Evolutionary conservation across 2,113 vertebrate genomes (phyloP), one percentile per base, ranked within the genome.

Genomic region (Passer domesticus): DNA sequence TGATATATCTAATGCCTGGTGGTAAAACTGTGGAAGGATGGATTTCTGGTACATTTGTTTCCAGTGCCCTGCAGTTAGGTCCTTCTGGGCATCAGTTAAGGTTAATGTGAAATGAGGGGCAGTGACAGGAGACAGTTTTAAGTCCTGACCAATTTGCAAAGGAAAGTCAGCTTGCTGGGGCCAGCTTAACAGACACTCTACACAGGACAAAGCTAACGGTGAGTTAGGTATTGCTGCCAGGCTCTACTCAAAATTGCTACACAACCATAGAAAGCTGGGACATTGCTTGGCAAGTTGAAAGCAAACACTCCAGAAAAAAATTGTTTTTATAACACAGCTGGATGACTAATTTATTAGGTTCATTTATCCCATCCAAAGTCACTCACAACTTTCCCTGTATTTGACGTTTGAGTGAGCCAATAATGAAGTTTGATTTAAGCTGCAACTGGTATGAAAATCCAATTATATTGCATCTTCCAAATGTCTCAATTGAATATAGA

Each of bases 1-100:
- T 94, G 87, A 96, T 96, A 94, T 96, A 92, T 95, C 90, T 94
- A 93, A 85, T 90, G 96, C 59, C 93, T 95, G 50, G 67, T 94
- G 85, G 81, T 95, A 92, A 93, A 97, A 95, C 81, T 78, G 70
- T 69, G 59, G 73, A 91, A 88, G 87, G 86, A 94, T 80, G 58
- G 83, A 93, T 95, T 97, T 96, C 89, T 94, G 87, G 67, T 74
- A 89, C 91, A 83, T 96, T 96, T 96, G 85, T 68, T 93, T 83
- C 88, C 77, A 96, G 76, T 62, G 60, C 84, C 91, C 86, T 92
- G 87, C 43, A 67, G 94, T 84, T 91, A 95, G 93, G 87, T 62
- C 77, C 84, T 94, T 87, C 43, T 73, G 76, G 94, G 63, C 68
- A 85, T 59, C 85, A 46, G 66, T 87, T 97, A 93, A 94, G 88